Base-by-base conservation (phyloP, 2,113 vertebrate species). In the Danio rerio region DNA sequence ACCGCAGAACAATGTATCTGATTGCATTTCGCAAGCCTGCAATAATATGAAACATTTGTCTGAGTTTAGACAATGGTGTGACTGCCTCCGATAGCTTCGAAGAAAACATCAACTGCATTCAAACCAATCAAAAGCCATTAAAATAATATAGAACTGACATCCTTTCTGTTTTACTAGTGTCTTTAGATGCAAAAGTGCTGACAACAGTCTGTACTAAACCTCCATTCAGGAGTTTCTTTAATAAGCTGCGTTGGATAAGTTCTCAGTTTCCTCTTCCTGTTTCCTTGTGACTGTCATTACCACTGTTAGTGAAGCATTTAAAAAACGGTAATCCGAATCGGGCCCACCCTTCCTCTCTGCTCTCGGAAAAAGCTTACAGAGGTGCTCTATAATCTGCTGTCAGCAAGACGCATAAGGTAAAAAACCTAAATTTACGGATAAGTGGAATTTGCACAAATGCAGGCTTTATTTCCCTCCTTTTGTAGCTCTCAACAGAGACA, bases 301-400 rank as follows among this genome's bases (percentile, higher is more conserved):
- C 50, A 75, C 20, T 4, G 18, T 55, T 58, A 21, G 81, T 43
- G 18, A 75, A 47, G 9, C 72, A 55, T 83, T 80, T 77, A 81
- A 75, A 70, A 83, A 59, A 12, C 8, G 7, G 16, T 82, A 71
- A 82, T 73, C 71, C 43, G 55, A 86, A 83, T 59, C 11, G 21
- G 47, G 18, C 40, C 13, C 18, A 62, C 12, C 47, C 40, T 63
- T 40, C 76, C 12, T 20, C 49, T 76, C 42, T 59, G 68, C 59
- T 68, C 75, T 84, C 20, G 18, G 52, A 21, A 80, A 69, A 40
- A 52, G 47, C 58, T 85, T 75, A 79, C 53, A 18, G 83, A 66
- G 74, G 61, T 72, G 31, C 43, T 81, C 75, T 61, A 16, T 84
- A 82, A 76, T 82, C 83, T 78, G 68, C 80, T 82, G 73, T 83